phyloP scores from a whole-genome alignment of 2,888 invertebrate genomes.

The Sepioteuthis lessoniana region DNA sequence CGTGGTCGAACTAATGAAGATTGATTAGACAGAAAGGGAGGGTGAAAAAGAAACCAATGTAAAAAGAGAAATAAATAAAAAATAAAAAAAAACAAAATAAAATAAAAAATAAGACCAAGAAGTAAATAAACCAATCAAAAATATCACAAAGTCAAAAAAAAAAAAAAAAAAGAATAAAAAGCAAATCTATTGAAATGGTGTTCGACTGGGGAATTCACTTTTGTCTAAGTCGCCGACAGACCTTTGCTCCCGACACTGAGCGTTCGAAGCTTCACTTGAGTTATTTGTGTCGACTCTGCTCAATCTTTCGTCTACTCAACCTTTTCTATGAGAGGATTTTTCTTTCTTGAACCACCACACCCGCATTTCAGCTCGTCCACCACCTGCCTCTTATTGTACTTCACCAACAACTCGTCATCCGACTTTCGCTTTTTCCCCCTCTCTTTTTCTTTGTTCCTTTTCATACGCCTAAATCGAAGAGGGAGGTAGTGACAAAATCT shows the following conservation, averaged over 20 bases:
- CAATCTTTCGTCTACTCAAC: neutral
- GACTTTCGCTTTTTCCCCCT: too few relatives aligned
- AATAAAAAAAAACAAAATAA: neutral
- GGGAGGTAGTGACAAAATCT: too few relatives aligned
- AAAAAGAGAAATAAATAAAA: neutral
- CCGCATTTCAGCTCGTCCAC: too few relatives aligned
- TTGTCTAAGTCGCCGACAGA: conserved; percentile 18
- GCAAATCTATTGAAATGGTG: neutral
- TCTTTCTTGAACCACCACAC: too few relatives aligned
- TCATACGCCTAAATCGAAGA: too few relatives aligned
- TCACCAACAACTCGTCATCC: too few relatives aligned
- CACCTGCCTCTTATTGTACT: too few relatives aligned
- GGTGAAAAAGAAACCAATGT: neutral
- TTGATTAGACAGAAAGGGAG: neutral
- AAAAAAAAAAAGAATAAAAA: neutral
- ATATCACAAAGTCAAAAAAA: neutral
- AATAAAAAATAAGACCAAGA: neutral
- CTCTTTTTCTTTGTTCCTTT: too few relatives aligned
- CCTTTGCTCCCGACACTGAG: conserved; percentile 4
- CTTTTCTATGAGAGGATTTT: too few relatives aligned
- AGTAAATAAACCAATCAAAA: neutral
- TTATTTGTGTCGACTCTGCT: neutral
- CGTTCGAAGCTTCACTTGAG: neutral
- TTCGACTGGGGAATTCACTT: conserved; percentile 9
- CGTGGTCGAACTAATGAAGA: conserved; percentile 33